These are phyloP conservation scores for Lasiurus cinereus DNA, from an alignment of 2,113 vertebrate genomes.

Conservation along the genomic window DNA sequence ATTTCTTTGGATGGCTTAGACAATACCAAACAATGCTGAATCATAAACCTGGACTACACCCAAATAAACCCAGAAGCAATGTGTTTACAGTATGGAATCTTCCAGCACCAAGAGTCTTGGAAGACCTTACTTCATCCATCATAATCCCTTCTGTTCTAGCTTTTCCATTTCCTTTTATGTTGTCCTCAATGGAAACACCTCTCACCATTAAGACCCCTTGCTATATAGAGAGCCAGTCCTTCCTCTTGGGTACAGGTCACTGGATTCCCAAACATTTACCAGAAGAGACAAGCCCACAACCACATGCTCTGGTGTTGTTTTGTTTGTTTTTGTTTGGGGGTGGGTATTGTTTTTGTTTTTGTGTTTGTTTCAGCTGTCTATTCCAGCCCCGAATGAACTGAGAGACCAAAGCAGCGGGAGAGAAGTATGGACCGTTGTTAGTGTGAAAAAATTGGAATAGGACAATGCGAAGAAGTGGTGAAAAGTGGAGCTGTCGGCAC, in stretches of 20 bases:
- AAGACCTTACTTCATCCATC: slow-evolving; percentile 51
- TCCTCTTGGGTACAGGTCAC: background rate
- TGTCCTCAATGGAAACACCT: background rate
- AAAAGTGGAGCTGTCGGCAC: background rate
- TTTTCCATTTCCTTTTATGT: slow-evolving; percentile 46
- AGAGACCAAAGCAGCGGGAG: background rate
- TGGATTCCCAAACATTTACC: slow-evolving; percentile 32
- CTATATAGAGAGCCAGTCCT: background rate
- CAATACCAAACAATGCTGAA: slow-evolving; percentile 55
- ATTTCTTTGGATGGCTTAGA: slow-evolving; percentile 57
- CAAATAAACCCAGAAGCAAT: slow-evolving; percentile 62
- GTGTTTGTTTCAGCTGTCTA: background rate
- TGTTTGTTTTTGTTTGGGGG: too few species aligned
- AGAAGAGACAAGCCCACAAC: background rate
- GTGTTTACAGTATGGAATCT: slow-evolving; percentile 30
- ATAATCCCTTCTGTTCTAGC: slow-evolving; percentile 18
- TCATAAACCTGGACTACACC: slow-evolving; percentile 29
- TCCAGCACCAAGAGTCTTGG: background rate
- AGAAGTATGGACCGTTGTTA: background rate
- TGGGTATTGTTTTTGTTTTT: too few species aligned
- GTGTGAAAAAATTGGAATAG: background rate
- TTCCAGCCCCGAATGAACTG: background rate
- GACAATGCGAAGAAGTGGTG: background rate
- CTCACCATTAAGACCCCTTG: background rate
- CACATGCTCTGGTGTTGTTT: background rate